These are phyloP conservation scores for Uromys caudimaculatus DNA, from an alignment of 2,797 vertebrate species.

Conservation along the genomic window DNA sequence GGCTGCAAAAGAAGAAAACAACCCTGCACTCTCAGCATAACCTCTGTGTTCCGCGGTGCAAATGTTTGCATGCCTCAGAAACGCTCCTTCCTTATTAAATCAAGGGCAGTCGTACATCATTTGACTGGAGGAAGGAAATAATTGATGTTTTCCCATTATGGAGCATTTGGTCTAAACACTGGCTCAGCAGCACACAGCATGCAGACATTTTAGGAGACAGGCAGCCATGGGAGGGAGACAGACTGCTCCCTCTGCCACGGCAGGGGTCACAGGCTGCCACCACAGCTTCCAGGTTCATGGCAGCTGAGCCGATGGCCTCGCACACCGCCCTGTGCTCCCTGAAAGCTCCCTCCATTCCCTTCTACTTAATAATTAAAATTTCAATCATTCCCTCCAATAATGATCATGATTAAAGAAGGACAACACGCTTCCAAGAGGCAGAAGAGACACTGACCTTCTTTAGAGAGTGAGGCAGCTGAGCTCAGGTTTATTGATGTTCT, in stretches of 20 bases:
- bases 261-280: neutral
- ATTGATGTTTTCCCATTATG: slow-evolving; percentile 60
- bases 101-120: slow-evolving; percentile 49
- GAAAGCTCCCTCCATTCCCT: slow-evolving; percentile 13
- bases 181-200: slow-evolving; percentile 47
- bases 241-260: neutral
- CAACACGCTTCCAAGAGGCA: slow-evolving; percentile 26
- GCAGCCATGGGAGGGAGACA: slow-evolving; percentile 8
- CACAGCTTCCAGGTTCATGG: neutral
- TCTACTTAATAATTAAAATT: slow-evolving; percentile 73
- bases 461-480: neutral
- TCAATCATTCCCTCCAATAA: slow-evolving; percentile 73
- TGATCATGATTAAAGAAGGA: slow-evolving; percentile 52
- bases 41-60: neutral
- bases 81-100: slow-evolving; percentile 54
- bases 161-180: slow-evolving; percentile 56
- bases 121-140: slow-evolving; percentile 49
- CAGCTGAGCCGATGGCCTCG: neutral
- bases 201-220: slow-evolving; percentile 59
- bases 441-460: slow-evolving; percentile 39
- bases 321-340: neutral
- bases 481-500: neutral
- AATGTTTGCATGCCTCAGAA: slow-evolving; percentile 19
- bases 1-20: neutral
- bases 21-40: neutral